phyloP scores from a whole-genome alignment of 1,140 invertebrate species.

The Platyura marginata region DNA sequence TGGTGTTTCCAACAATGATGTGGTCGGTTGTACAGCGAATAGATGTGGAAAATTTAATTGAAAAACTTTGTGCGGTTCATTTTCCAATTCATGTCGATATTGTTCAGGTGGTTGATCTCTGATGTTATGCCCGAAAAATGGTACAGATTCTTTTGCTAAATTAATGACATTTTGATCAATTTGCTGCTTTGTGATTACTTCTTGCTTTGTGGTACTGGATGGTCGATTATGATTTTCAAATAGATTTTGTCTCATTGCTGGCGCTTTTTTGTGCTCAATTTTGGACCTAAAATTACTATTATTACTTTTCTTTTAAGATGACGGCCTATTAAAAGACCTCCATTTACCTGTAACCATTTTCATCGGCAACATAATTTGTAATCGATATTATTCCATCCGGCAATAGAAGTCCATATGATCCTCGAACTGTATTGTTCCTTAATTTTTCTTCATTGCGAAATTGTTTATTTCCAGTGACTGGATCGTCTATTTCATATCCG shows the following conservation, averaged over 20 bases:
- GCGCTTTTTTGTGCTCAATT: not conserved
- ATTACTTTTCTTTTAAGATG: too few relatives aligned
- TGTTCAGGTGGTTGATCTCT: too few relatives aligned
- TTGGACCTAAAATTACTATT: not conserved
- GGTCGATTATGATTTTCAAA: not conserved
- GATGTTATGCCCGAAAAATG: too few relatives aligned
- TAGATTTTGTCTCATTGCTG: not conserved
- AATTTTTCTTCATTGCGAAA: slow-evolving; percentile 42
- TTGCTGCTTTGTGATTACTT: too few relatives aligned
- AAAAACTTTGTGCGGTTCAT: not conserved
- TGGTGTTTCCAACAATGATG: not conserved
- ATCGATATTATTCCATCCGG: slow-evolving; percentile 35
- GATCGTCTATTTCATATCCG: slow-evolving; percentile 45
- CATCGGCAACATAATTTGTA: slow-evolving; percentile 38
- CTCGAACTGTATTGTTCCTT: slow-evolving; percentile 42
- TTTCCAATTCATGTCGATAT: too few relatives aligned
- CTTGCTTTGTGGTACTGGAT: too few relatives aligned
- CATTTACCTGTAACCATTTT: slow-evolving; percentile 39
- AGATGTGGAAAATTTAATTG: not conserved
- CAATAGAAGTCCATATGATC: slow-evolving; percentile 45
- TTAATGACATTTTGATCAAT: too few relatives aligned
- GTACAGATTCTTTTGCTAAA: too few relatives aligned
- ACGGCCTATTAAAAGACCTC: too few relatives aligned
- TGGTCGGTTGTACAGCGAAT: not conserved
- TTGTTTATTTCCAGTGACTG: slow-evolving; percentile 37